A percentile compares a stretch with the other conserved stretches of the same genome.
phyloP scores from a whole-genome alignment of 1,140 invertebrate genomes.

The Listronotus bonariensis region DNA sequence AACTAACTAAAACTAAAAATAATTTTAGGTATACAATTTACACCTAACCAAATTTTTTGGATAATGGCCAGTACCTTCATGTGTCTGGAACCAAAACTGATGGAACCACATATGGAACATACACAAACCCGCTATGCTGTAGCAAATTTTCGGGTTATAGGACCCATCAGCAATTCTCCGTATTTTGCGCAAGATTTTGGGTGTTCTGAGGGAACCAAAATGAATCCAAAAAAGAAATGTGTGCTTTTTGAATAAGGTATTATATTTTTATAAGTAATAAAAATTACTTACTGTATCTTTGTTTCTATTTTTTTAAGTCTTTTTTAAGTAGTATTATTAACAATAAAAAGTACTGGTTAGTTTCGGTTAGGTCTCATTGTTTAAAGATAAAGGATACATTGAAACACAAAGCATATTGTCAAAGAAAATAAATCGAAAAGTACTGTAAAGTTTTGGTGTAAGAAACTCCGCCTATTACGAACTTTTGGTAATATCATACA shows the following conservation, averaged over 20 bases:
- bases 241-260: neutral
- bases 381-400: no score
- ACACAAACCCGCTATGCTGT: slow-evolving; percentile 7
- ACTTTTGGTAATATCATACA: no score
- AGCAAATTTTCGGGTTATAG: slow-evolving; percentile 19
- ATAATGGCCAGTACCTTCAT: slow-evolving; percentile 48
- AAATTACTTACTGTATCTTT: no score
- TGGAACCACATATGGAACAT: neutral
- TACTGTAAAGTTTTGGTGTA: no score
- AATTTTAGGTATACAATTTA: slow-evolving; percentile 57
- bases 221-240: slow-evolving; percentile 67
- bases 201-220: slow-evolving; percentile 61
- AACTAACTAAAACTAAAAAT: no score
- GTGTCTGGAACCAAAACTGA: slow-evolving; percentile 40
- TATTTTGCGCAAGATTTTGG: slow-evolving; percentile 69
- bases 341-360: no score
- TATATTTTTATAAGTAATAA: neutral
- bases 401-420: no score
- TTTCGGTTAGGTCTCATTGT: no score
- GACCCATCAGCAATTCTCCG: slow-evolving; percentile 33
- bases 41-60: slow-evolving; percentile 68
- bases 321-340: no score
- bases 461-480: no score
- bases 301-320: no score
- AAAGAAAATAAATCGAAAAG: no score